Conservation (phyloP, 1,140 invertebrate species). For the Pseudoatta argentina region DNA sequence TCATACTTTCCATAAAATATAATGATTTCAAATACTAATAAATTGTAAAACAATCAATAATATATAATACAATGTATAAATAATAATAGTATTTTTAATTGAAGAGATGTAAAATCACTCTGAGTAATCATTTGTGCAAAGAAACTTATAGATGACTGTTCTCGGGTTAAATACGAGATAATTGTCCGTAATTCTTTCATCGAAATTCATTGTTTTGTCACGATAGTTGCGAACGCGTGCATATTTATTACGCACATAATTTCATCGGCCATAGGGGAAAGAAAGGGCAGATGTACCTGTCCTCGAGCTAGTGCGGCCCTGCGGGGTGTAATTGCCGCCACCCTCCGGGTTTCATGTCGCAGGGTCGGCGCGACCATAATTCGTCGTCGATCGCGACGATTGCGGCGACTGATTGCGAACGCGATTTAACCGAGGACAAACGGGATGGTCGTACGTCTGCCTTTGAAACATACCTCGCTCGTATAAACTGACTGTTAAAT, state of each 20-base stretch:
- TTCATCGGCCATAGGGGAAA: slow-evolving; percentile 28
- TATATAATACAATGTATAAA: too few relatives aligned
- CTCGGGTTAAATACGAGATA: slow-evolving; percentile 32
- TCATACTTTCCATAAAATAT: too few relatives aligned
- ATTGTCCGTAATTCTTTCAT: slow-evolving; percentile 39
- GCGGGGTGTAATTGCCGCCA: slow-evolving; percentile 54
- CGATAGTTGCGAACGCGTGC: slow-evolving; percentile 18
- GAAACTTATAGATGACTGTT: too few relatives aligned
- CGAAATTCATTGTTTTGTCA: slow-evolving; percentile 39
- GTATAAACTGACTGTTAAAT: slow-evolving; percentile 69
- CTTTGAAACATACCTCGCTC: slow-evolving; percentile 68
- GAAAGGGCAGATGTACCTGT: slow-evolving; percentile 41
- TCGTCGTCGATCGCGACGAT: slow-evolving; percentile 73
- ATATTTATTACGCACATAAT: slow-evolving; percentile 57
- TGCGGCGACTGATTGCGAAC: slow-evolving; percentile 71
- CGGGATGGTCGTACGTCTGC: slow-evolving; percentile 60
- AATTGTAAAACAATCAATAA: too few relatives aligned
- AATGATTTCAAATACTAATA: too few relatives aligned
- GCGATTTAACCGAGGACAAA: slow-evolving; percentile 73
- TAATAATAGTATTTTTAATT: too few relatives aligned
- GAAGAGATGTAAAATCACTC: too few relatives aligned
- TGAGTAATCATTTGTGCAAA: too few relatives aligned
- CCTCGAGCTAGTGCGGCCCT: slow-evolving; percentile 46
- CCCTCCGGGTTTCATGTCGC: slow-evolving; percentile 55
- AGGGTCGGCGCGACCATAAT: slow-evolving; percentile 74